phyloP scores from a whole-genome alignment of 2,888 invertebrate genomes.

The Cephus runcator region DNA sequence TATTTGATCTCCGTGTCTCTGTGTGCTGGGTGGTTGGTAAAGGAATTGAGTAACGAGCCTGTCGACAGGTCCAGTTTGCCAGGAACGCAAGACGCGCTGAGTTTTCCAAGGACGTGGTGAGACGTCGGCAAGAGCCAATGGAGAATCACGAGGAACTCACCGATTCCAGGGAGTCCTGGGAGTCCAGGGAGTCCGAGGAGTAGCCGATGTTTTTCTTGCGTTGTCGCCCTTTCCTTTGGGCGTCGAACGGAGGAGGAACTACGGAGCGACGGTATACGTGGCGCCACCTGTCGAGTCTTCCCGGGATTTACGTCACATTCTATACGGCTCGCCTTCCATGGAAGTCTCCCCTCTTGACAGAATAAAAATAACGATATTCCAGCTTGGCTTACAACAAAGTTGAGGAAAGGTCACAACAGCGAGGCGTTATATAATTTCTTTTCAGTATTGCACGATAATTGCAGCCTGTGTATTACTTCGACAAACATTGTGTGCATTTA shows the following conservation, averaged over 20 bases:
- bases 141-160: neutral
- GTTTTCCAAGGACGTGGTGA: neutral
- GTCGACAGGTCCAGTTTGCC: neutral
- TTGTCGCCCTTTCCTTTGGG: neutral
- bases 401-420: slow-evolving; percentile 36
- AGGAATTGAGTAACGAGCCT: neutral
- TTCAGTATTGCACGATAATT: slow-evolving; percentile 22
- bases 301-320: neutral
- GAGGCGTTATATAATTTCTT: slow-evolving; percentile 39
- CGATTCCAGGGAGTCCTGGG: neutral
- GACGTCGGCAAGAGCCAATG: neutral
- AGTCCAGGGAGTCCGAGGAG: neutral
- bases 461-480: neutral
- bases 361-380: slow-evolving; percentile 1
- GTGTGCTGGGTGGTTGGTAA: neutral
- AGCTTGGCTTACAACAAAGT: slow-evolving; percentile 29
- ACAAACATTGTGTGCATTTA: neutral
- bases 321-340: slow-evolving; percentile 13
- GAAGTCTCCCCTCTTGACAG: slow-evolving; percentile 15
- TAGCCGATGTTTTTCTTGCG: neutral
- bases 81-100: neutral
- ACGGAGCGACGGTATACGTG: slow-evolving; percentile 12
- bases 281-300: slow-evolving; percentile 27
- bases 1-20: neutral
- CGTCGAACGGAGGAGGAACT: neutral